Conservation (phyloP, 1,140 invertebrate genomes). For the Parapsyche elsis region DNA sequence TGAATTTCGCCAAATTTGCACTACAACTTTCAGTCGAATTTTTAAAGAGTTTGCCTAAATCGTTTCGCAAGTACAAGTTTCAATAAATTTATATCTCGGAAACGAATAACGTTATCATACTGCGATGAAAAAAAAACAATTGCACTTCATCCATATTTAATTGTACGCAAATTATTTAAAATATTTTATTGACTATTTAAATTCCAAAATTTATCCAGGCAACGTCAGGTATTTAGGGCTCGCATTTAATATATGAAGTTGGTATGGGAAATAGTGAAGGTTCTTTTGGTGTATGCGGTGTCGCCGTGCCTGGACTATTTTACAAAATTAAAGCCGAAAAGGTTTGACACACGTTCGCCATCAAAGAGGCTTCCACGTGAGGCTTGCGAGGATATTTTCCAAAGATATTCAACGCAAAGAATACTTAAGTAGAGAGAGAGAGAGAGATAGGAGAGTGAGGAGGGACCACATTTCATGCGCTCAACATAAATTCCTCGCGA, state of each 20-base stretch:
- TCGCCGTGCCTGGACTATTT: slow-evolving; percentile 37
- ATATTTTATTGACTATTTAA: too few species aligned
- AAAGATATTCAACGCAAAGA: slow-evolving; percentile 52
- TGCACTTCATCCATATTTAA: too few species aligned
- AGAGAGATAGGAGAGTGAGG: slow-evolving; percentile 20
- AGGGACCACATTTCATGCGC: slow-evolving; percentile 39
- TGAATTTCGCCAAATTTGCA: too few species aligned
- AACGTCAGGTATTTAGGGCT: too few species aligned
- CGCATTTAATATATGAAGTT: neutral
- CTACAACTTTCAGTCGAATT: too few species aligned
- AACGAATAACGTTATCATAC: too few species aligned
- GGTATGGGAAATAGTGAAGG: neutral
- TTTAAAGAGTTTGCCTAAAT: too few species aligned
- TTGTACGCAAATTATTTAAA: too few species aligned
- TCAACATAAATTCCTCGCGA: slow-evolving; percentile 51
- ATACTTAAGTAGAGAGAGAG: slow-evolving; percentile 51
- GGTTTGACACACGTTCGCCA: slow-evolving; percentile 45
- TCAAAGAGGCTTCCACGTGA: slow-evolving; percentile 47
- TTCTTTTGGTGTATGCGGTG: neutral
- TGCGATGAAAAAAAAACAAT: too few species aligned
- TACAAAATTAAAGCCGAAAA: slow-evolving; percentile 47
- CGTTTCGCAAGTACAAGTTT: too few species aligned
- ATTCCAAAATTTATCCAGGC: too few species aligned
- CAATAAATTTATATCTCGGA: too few species aligned
- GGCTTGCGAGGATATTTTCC: slow-evolving; percentile 43